Base-by-base conservation (phyloP, 2,888 invertebrate species). In the Neuroscelio doddi region DNA sequence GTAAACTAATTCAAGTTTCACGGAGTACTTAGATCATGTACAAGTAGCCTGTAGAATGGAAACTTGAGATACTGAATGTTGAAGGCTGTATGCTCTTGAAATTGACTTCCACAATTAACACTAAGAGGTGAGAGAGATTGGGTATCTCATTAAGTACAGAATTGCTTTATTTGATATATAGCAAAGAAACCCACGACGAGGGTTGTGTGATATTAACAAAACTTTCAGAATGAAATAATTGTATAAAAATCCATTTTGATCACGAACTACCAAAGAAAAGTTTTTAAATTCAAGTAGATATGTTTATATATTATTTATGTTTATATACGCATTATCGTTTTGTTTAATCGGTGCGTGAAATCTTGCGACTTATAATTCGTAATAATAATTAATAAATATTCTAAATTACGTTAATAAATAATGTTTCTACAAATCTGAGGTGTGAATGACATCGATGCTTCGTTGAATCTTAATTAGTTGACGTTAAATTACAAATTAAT, bases 1-100 rank as follows among this genome's bases (percentile, higher is more conserved):
- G 38, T 14, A 38, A 38, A 38, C 38, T 38, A 38, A 38, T 38
- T 38, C 38, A 38, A 38, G 38, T 38, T 38, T 38, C 38, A 16
- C 17, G 16, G 38, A 38, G 38, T 38, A 38, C 17, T 38, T 38
- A 16, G 16, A 15, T 38, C 38, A 8, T 7, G 38, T 17, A 38
- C 38, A 38, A 38, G 38, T 38, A 38, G 38, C n/a, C 38, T 17
- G 14, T n/a, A 7, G 38, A 38, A 38, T 38, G 17, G 38, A 38
- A 38, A 38, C 38, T 38, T 16, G 38, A 38, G 38, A 38, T 38
- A 38, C 14, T 14, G 17, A 38, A 38, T 17, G 38, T 38, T 34
- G 17, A 14, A 1, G 38, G 38, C 9, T 16, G 5, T 38, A 8
- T 38, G 9, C 15, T 17, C 17, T 16, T 8, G 16, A 38, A 38